Evolutionary conservation across 2,888 invertebrate genomes (phyloP), one percentile per base, ranked within the genome.

Genomic region (Pycnomerus fuliginosus): DNA sequence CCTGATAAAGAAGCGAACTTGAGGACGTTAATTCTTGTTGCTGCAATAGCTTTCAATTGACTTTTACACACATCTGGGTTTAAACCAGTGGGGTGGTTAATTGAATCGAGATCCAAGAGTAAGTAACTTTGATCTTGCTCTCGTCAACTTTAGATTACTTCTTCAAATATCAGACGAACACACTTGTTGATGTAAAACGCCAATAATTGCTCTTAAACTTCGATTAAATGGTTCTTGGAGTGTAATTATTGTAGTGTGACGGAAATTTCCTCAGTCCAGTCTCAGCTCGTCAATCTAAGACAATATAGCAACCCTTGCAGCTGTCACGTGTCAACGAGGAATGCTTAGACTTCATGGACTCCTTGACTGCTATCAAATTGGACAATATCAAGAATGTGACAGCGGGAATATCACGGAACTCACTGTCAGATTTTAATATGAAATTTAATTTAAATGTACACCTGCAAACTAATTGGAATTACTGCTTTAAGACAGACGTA

Each of bases 131-230:
- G 65, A 67, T 69, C 67, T 68, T 67, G 67, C 58, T 65, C 61
- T 66, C 68, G 68, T 69, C 69, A 69, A 67, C 67, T 67, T 63
- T 61, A 63, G 66, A 67, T 67, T 65, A 63, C 64, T 60, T 59
- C 62, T 60, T 56, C 52, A 54, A 52, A 62, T 62, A 64, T 64
- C 64, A 65, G 56, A 55, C 58, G 60, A 61, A 61, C 63, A 61
- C 68, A 68, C 67, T 64, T 68, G 68, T 69, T 67, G 62, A 64
- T 66, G 64, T 54, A 61, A 56, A 60, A 58, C 64, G 61, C 66
- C 65, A 62, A 61, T 61, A 48, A n/a, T n/a, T 54, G 51, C 53
- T 55, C 53, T 59, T 56, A 55, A 56, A 52, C n/a, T 37, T 41
- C 54, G 50, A 57, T 61, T 61, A 56, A 50, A 55, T 51, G 27